phyloP scores from a whole-genome alignment of 2,888 invertebrate genomes.

The Noctua comes region DNA sequence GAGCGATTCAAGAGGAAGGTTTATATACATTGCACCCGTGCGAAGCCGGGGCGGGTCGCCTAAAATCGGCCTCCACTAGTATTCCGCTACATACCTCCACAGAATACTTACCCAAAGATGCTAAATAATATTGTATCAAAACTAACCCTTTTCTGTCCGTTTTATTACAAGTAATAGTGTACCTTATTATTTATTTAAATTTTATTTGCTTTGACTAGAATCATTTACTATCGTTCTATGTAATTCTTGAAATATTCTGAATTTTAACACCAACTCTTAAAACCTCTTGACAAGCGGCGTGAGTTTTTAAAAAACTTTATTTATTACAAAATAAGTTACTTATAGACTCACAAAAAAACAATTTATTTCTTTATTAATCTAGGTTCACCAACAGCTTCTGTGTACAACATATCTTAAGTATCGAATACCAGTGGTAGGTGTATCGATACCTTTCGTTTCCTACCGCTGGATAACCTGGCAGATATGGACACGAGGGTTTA shows the following conservation, averaged over 20 bases:
- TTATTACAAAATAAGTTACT: background rate
- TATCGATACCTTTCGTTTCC: too few species aligned
- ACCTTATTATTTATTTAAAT: constrained; percentile 9
- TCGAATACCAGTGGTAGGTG: too few species aligned
- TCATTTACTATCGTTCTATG: background rate
- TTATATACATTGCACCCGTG: too few species aligned
- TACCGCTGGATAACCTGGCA: too few species aligned
- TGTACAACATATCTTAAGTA: too few species aligned
- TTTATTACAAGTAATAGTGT: background rate
- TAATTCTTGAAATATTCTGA: background rate
- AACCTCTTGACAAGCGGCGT: background rate
- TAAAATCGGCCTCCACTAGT: background rate
- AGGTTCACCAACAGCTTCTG: too few species aligned
- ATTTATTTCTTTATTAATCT: too few species aligned
- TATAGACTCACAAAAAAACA: background rate
- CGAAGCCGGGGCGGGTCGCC: too few species aligned
- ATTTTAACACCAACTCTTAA: background rate
- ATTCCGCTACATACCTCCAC: background rate
- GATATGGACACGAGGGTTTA: too few species aligned
- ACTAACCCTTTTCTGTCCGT: constrained; percentile 27
- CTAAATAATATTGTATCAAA: constrained; percentile 31
- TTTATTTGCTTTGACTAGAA: constrained; percentile 31
- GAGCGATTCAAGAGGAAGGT: too few species aligned
- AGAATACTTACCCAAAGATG: constrained; percentile 26
- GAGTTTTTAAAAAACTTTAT: background rate